phyloP scores from a whole-genome alignment of 2,113 vertebrate genomes.

The Copsychus sechellarum region DNA sequence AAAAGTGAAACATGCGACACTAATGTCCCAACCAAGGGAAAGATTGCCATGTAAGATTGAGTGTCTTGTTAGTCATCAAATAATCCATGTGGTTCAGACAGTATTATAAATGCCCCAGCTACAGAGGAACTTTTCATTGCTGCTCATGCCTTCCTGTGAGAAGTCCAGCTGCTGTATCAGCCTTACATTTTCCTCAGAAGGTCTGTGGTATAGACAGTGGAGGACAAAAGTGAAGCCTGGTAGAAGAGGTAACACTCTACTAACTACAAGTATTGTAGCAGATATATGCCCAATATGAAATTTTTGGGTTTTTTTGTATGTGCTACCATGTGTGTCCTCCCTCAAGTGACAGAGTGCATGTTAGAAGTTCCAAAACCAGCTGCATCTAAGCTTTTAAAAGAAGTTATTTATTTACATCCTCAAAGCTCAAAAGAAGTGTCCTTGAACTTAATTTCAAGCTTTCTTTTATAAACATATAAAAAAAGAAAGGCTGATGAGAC shows the following conservation, averaged over 20 bases:
- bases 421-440: neutral
- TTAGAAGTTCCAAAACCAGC: constrained; percentile 9
- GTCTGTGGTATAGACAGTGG: neutral
- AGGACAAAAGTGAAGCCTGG: neutral
- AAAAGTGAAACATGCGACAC: neutral
- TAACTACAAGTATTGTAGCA: neutral
- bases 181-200: neutral
- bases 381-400: neutral
- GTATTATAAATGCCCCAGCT: neutral
- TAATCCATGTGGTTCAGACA: neutral
- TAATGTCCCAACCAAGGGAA: neutral
- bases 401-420: constrained; percentile 24
- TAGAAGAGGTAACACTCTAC: neutral
- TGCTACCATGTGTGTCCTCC: neutral
- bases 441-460: constrained; percentile 41
- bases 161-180: neutral
- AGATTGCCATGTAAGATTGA: neutral
- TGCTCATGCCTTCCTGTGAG: neutral
- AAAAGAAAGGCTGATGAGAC: neutral
- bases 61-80: neutral
- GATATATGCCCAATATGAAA: neutral
- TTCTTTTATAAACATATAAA: constrained; percentile 36
- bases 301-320: neutral
- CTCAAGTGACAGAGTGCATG: neutral
- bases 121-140: neutral